phyloP scores from a whole-genome alignment of 2,888 invertebrate genomes.

The Drepanosiphum platanoidis region DNA sequence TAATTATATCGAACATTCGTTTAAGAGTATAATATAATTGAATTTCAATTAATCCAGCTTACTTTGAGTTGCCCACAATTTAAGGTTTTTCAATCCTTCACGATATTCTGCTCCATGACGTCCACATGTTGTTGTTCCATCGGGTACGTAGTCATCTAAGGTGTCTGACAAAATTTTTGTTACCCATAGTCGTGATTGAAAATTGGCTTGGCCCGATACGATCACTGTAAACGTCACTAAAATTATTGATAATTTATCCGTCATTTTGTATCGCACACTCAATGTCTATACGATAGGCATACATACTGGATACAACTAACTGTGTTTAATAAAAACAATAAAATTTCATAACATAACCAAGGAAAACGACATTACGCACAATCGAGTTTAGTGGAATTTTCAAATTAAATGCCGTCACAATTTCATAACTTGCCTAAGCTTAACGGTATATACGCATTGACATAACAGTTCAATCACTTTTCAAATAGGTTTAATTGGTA shows the following conservation, averaged over 20 bases:
- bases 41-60: background rate
- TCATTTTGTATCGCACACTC: slow-evolving; percentile 14
- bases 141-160: background rate
- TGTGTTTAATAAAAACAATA: slow-evolving; percentile 27
- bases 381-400: slow-evolving; percentile 35
- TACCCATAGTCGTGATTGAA: slow-evolving; percentile 12
- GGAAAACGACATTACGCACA: slow-evolving; percentile 41
- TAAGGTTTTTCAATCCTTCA: slow-evolving; percentile 6
- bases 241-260: background rate
- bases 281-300: background rate
- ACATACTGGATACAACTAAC: slow-evolving; percentile 15
- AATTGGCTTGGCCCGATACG: background rate
- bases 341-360: slow-evolving; percentile 13
- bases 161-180: slow-evolving; percentile 32
- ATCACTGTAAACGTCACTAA: background rate
- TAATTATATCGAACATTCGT: too few relatives aligned
- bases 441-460: background rate
- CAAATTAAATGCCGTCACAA: slow-evolving; percentile 32
- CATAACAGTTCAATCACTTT: background rate
- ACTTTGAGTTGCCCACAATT: slow-evolving; percentile 48
- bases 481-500: background rate
- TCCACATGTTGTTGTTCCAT: slow-evolving; percentile 4
- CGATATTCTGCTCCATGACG: slow-evolving; percentile 38
- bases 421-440: background rate
- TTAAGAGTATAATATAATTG: background rate